phyloP scores from a whole-genome alignment of 2,888 invertebrate genomes.

The Oligia strigilis region DNA sequence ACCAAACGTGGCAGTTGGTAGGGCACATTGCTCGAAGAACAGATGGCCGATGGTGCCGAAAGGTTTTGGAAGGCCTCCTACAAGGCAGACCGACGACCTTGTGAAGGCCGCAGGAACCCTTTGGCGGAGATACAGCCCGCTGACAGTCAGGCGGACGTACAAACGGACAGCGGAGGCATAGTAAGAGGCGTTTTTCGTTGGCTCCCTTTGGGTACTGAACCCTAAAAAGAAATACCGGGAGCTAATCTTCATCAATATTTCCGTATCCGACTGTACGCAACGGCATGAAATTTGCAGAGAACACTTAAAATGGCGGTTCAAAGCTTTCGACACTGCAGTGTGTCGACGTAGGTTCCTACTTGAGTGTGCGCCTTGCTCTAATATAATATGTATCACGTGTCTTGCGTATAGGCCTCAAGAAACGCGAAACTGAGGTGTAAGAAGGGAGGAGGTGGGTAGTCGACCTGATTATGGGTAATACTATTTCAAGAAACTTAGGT shows the following conservation, averaged over 20 bases:
- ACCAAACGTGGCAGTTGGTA: too few species aligned
- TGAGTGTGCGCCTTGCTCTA: conserved; percentile 82
- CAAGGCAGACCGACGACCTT: too few species aligned
- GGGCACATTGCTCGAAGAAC: too few species aligned
- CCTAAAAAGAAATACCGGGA: not conserved
- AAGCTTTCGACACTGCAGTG: conserved; percentile 77
- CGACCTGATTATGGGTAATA: not conserved
- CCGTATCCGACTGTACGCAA: conserved; percentile 39
- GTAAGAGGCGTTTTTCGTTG: not conserved
- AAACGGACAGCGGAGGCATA: too few species aligned
- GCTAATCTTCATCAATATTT: conserved; percentile 24
- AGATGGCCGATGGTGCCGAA: too few species aligned
- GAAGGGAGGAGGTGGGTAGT: too few species aligned
- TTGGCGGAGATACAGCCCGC: not conserved
- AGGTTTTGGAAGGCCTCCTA: too few species aligned
- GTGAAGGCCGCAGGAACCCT: too few species aligned
- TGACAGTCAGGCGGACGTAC: not conserved
- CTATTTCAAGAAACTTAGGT: not conserved
- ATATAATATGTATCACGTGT: conserved; percentile 86
- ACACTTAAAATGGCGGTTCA: conserved; percentile 80
- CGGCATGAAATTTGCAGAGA: conserved; percentile 73
- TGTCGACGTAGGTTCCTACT: conserved; percentile 61
- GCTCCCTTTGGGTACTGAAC: too few species aligned
- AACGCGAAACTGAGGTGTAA: conserved; percentile 26
- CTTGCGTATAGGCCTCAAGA: conserved; percentile 68